These are phyloP conservation scores for Drosophila demipolita DNA, from an alignment of 2,888 invertebrate species.

Conservation along the genomic window DNA sequence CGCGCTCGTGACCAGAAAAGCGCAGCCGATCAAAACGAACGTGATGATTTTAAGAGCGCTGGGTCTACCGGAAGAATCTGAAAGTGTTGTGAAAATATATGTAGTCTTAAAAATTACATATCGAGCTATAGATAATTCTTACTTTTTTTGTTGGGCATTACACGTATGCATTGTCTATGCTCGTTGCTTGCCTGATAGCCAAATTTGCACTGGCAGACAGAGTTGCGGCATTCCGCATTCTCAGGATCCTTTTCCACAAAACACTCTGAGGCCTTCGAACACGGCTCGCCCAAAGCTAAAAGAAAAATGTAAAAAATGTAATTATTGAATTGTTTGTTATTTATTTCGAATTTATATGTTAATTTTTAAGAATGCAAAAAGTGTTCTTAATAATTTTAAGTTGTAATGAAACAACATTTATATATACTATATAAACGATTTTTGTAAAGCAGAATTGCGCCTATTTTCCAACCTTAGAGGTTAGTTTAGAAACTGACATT, in stretches of 20 bases:
- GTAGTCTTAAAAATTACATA: neutral
- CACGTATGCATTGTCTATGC: constrained; percentile 79
- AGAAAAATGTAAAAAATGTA: neutral
- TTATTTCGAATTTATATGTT: neutral
- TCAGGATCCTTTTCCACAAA: constrained; percentile 81
- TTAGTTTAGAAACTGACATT: neutral
- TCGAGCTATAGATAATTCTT: constrained; percentile 10
- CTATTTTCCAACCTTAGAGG: neutral
- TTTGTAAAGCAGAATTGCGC: neutral
- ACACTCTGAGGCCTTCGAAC: constrained; percentile 82
- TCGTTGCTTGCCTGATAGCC: constrained; percentile 73
- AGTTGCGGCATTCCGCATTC: constrained; percentile 83
- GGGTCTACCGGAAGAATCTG: constrained; percentile 85
- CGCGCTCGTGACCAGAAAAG: constrained; percentile 84
- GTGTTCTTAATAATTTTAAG: neutral
- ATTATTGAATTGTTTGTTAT: neutral
- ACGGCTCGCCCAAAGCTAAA: constrained; percentile 79
- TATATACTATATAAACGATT: too few species aligned
- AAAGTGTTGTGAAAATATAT: constrained; percentile 22
- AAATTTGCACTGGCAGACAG: constrained; percentile 84
- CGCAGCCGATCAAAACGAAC: constrained; percentile 84
- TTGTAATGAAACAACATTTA: neutral
- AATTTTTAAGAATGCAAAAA: neutral
- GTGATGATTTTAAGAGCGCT: constrained; percentile 85
- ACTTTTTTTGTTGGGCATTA: constrained; percentile 83